Conservation (phyloP, 92 coral and sea anemone species). For the Hydrozoanthus gracilis region DNA sequence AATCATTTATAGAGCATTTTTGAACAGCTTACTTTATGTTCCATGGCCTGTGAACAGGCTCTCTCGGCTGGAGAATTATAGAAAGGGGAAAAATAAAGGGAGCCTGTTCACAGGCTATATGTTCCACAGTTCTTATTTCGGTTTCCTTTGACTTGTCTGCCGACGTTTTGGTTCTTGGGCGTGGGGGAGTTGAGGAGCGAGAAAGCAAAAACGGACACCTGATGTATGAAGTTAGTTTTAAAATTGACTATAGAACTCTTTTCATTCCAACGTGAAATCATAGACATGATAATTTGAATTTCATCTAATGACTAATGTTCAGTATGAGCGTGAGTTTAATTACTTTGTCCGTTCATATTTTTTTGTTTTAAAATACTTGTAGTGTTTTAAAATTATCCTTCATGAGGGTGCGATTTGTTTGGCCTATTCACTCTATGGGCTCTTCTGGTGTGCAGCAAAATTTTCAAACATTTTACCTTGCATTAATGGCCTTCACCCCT, state of each 20-base stretch:
- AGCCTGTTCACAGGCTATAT: conserved; percentile 20
- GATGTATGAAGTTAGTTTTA: conserved; percentile 23
- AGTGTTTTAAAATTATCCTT: conserved; percentile 20
- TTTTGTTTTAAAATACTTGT: conserved; percentile 10
- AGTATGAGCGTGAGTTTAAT: conserved; percentile 22
- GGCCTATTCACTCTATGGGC: conserved; percentile 14
- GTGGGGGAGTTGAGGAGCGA: conserved; percentile 22
- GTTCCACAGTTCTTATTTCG: conserved; percentile 24
- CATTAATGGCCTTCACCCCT: conserved; percentile 25
- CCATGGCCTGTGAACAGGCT: conserved; percentile 22
- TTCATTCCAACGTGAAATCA: conserved; percentile 19
- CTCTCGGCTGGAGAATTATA: conserved; percentile 6
- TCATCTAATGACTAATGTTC: conserved; percentile 3
- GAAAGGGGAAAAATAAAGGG: conserved; percentile 23
- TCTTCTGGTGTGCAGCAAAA: conserved; percentile 26
- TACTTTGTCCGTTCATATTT: conserved; percentile 18
- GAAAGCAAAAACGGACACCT: conserved; percentile 24
- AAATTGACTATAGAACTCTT: conserved; percentile 24
- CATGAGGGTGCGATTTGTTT: conserved; percentile 12
- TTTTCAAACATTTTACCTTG: conserved; percentile 21
- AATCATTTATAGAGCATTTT: conserved; percentile 23
- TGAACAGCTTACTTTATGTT: conserved; percentile 19
- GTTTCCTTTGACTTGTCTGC: conserved; percentile 24
- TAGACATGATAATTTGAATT: conserved; percentile 12
- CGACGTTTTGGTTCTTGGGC: conserved; percentile 28